Evolutionary conservation across 2,888 invertebrate genomes (phyloP), one percentile per base, ranked within the genome.

Genomic region (Odontocerum albicorne): DNA sequence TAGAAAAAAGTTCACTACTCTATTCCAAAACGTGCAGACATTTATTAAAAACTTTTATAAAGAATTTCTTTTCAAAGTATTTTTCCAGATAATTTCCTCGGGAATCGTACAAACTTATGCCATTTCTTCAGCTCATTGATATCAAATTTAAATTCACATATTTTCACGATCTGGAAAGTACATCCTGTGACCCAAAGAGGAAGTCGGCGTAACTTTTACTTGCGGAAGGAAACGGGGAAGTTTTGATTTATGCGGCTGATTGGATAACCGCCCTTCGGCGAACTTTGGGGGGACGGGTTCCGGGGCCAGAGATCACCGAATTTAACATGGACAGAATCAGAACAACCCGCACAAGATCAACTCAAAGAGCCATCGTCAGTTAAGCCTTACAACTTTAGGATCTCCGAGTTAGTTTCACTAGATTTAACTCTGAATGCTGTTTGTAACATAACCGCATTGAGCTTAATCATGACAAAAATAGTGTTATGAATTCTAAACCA

Each of bases 231-330:
- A 49, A 39, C 35, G 49, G 17, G 15, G 38, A 55, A 50, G 55
- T 55, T 55, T 55, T 55, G 55, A 55, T 55, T 55, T 55, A 55
- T 55, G 49, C 39, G 39, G 50, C 43, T 32, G 45, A 50, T 55
- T 50, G 43, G 55, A 36, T 43, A 40, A 44, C 49, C 43, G 40
- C 20, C 32, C 32, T 20, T 21, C n/a, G 33, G 32, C 20, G 21
- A 17, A 3, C 33, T 46, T 13, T 17, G n/a, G 42, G 15, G 50
- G 33, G 42, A 20, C 21, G 33, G n/a, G 21, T 33, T 8, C 16
- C 32, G 17, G 43, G 50, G 50, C 20, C 35, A 21, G 35, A 40
- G 49, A 40, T 49, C 32, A n/a, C 43, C 22, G 12, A 33, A 39
- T 8, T 17, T 32, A 15, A 17, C 20, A 19, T n/a, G 16, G 40